These are phyloP conservation scores for Yasuhikotakia modesta DNA, from an alignment of 2,797 vertebrate genomes.

Conservation along the genomic window DNA sequence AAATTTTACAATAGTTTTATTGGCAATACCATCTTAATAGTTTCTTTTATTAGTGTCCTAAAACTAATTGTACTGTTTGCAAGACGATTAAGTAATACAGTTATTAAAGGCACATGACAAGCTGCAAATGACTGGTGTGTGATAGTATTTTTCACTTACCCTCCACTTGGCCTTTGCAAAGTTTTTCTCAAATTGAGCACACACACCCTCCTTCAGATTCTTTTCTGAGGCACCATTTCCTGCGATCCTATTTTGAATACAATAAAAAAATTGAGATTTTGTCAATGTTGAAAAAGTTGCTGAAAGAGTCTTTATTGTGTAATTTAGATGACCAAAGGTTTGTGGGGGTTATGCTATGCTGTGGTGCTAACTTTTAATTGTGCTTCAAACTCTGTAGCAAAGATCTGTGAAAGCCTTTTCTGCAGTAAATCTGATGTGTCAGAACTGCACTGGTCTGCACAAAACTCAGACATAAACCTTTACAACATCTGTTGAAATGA, in stretches of 20 bases:
- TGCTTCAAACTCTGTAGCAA: too few species aligned
- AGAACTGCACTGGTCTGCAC: too few species aligned
- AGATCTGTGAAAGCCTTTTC: too few species aligned
- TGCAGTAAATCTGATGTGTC: too few species aligned
- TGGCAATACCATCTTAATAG: slow-evolving; percentile 53
- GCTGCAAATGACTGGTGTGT: not conserved
- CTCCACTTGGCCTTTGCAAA: slow-evolving; percentile 90
- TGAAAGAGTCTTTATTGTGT: too few species aligned
- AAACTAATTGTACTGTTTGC: slow-evolving; percentile 38
- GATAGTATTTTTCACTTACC: slow-evolving; percentile 70
- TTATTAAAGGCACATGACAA: not conserved
- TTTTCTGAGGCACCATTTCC: slow-evolving; percentile 86
- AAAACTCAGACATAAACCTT: too few species aligned
- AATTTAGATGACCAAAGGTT: too few species aligned
- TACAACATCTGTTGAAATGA: not conserved
- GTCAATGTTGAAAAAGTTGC: too few species aligned
- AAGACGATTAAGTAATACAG: slow-evolving; percentile 25
- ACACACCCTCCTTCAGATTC: slow-evolving; percentile 86
- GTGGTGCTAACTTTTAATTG: too few species aligned
- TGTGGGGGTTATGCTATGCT: too few species aligned
- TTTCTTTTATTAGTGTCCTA: slow-evolving; percentile 28
- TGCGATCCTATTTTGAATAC: slow-evolving; percentile 75
- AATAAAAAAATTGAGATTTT: not conserved
- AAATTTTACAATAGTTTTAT: slow-evolving; percentile 54
- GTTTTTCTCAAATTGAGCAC: slow-evolving; percentile 89